Evolutionary conservation across 2,888 invertebrate genomes (phyloP), one percentile per base, ranked within the genome.

Genomic region (Heteromurus nitidus): DNA sequence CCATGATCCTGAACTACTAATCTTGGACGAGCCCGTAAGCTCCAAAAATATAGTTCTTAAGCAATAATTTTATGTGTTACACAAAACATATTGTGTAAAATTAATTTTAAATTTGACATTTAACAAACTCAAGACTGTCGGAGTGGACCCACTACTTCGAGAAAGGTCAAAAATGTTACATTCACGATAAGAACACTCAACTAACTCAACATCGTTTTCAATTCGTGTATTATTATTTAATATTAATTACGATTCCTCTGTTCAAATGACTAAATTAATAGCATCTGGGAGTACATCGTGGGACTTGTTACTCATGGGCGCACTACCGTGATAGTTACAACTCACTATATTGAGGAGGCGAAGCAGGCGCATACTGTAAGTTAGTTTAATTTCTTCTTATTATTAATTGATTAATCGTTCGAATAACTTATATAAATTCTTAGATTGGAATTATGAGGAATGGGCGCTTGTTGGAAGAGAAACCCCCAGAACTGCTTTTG

Each of bases 141-240:
- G 96, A 1, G 96, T 97, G 74, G 96, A 97, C 91, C 96, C 96
- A 0, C 91, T 95, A 85, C 92, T 97, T 65, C 91, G 96, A 24
- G 95, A 95, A 90, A 95, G 93, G 95, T 94, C 89, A 72, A 3
- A 18, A 9, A 3, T n/a, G 50, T 18, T 11, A 3, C n/a, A 47
- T 22, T 22, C 55, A 16, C 22, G n/a, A n/a, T n/a, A n/a, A n/a
- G n/a, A n/a, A n/a, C n/a, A n/a, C n/a, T n/a, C n/a, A n/a, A n/a
- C n/a, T n/a, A n/a, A n/a, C n/a, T n/a, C n/a, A n/a, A n/a, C n/a
- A n/a, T n/a, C n/a, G n/a, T n/a, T n/a, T n/a, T n/a, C n/a, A n/a
- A n/a, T n/a, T n/a, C n/a, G n/a, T n/a, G n/a, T n/a, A n/a, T n/a
- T n/a, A n/a, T n/a, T n/a, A n/a, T n/a, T n/a, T n/a, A n/a, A n/a